Evolutionary conservation across 2,888 invertebrate genomes (phyloP).

Genomic region (Plemyria rubiginata): DNA sequence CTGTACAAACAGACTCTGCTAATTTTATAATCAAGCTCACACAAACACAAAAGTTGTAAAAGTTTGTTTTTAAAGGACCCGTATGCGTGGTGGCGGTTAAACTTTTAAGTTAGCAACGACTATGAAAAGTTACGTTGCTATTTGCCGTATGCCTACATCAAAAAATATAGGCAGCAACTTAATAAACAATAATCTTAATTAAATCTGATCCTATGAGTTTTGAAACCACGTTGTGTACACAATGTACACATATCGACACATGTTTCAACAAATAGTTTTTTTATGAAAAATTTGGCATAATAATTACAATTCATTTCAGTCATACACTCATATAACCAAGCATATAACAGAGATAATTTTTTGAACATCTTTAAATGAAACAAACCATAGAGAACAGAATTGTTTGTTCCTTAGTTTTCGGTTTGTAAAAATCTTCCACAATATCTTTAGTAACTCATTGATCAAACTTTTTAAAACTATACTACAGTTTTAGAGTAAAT

Average conservation of each 20-base stretch:
- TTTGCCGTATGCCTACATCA: neutral
- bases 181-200: slow-evolving; percentile 3
- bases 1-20: slow-evolving; percentile 26
- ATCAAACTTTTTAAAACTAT: neutral
- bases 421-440: too few species aligned
- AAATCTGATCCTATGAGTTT: neutral
- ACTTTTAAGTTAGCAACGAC: slow-evolving; percentile 25
- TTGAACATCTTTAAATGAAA: too few species aligned
- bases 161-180: neutral
- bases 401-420: too few species aligned
- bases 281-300: too few species aligned
- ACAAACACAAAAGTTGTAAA: slow-evolving; percentile 30
- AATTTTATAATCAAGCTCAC: slow-evolving; percentile 30
- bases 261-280: too few species aligned
- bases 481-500: neutral
- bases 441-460: neutral
- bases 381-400: too few species aligned
- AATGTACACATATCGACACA: too few species aligned
- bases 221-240: neutral
- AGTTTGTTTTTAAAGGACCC: slow-evolving; percentile 34
- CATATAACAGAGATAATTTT: too few species aligned
- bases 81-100: slow-evolving; percentile 24
- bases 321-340: too few species aligned
- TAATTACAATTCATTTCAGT: too few species aligned
- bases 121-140: neutral